These are phyloP conservation scores for Mesoligia furuncula DNA, from an alignment of 2,888 invertebrate genomes.

Conservation along the genomic window DNA sequence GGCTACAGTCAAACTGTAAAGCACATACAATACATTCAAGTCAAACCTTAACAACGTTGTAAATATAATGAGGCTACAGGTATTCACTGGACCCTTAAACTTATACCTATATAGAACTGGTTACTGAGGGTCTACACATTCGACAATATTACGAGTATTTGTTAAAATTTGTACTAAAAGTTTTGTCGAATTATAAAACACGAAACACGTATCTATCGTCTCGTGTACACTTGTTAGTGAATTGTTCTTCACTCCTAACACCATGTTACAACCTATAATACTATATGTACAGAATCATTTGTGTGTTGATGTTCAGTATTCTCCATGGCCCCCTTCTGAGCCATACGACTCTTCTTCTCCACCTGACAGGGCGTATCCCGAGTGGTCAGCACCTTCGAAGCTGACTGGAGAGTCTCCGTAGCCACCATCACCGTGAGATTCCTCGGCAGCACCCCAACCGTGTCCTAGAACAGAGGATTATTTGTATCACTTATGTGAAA, in stretches of 20 bases:
- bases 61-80: slow-evolving; percentile 46
- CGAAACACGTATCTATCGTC: slow-evolving; percentile 1
- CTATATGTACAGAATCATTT: slow-evolving; percentile 52
- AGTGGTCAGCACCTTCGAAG: slow-evolving; percentile 83
- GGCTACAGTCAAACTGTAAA: slow-evolving; percentile 58
- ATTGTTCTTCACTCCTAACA: slow-evolving; percentile 25
- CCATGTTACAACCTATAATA: slow-evolving; percentile 36
- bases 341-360: slow-evolving; percentile 74
- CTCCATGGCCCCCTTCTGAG: slow-evolving; percentile 71
- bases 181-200: slow-evolving; percentile 20
- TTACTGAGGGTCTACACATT: neutral
- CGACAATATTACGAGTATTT: slow-evolving; percentile 19
- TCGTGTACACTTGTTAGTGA: slow-evolving; percentile 12
- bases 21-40: slow-evolving; percentile 53
- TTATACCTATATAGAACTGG: slow-evolving; percentile 20
- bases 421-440: slow-evolving; percentile 76
- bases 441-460: slow-evolving; percentile 86
- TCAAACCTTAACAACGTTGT: slow-evolving; percentile 45
- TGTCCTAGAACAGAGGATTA: slow-evolving; percentile 74
- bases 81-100: slow-evolving; percentile 31
- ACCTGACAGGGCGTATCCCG: slow-evolving; percentile 79
- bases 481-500: slow-evolving; percentile 34
- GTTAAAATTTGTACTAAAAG: slow-evolving; percentile 50
- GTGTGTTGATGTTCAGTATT: slow-evolving; percentile 65
- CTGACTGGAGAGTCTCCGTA: slow-evolving; percentile 84